Base-by-base conservation (phyloP, 2,888 invertebrate species). In the Microchrysa polita region DNA sequence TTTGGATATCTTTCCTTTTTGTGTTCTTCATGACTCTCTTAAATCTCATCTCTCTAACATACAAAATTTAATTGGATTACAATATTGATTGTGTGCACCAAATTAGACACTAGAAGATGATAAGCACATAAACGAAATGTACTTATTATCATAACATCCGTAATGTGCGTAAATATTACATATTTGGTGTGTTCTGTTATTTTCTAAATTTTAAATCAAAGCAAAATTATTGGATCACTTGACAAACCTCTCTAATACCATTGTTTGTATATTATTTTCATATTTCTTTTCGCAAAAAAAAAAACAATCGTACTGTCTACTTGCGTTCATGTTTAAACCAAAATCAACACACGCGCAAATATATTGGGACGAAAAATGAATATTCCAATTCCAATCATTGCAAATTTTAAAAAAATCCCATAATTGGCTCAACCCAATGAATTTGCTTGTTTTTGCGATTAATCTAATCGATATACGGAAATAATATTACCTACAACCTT, bases 401-500 rank as follows among this genome's bases (percentile, higher is more conserved):
- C 55, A 14, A 34, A 34, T 34, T n/a, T n/a, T n/a, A n/a, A 55
- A 2, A 22, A 55, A 55, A 55, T 22, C 10, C 52, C 16, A 16
- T 9, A 16, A 16, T 14, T 52, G 52, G 10, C 20, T 34, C 55
- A 20, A 27, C 59, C 65, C 44, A 57, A 73, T 42, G 74, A 73
- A 75, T 75, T 67, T 75, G 74, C 74, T 74, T 75, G 74, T 75
- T 73, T 75, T 75, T 75, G 74, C 73, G 52, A 34, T 7, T 7
- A 34, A 34, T 34, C 65, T 27, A 20, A 57, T 10, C 23, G 27
- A 27, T 55, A 55, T 55, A 4, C 18, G 20, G 16, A 20, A 67
- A 10, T 67, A 44, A 48, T 23, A 40, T 63, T 9, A 2, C 52
- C 12, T 65, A 14, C 14, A 44, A 48, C 10, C 18, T 18, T 44